Conservation (phyloP, 2,113 vertebrate species). For the Reinhardtius hippoglossoides region DNA sequence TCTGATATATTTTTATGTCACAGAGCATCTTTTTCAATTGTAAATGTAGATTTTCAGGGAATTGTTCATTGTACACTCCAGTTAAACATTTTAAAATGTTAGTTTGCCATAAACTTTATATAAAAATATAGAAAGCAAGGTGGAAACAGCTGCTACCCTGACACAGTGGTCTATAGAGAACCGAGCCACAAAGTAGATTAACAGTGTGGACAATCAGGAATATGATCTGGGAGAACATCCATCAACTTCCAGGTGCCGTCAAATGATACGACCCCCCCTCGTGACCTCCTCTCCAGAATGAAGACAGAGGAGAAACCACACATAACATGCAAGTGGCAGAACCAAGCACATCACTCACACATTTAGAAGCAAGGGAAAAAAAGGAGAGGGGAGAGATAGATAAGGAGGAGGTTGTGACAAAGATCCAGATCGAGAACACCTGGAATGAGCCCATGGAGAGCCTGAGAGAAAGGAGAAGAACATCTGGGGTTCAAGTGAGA, state of each 20-base stretch:
- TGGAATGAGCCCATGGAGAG: too few species aligned
- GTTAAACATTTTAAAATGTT: not conserved
- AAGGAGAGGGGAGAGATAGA: not conserved
- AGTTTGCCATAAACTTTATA: too few species aligned
- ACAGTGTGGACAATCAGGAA: not conserved
- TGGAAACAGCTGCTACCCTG: too few species aligned
- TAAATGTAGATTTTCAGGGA: too few species aligned
- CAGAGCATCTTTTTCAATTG: not conserved
- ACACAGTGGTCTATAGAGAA: not conserved
- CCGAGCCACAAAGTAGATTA: not conserved
- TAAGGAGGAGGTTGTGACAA: not conserved
- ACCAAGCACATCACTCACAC: not conserved
- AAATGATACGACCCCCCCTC: not conserved
- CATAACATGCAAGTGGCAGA: not conserved
- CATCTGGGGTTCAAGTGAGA: not conserved
- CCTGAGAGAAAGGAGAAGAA: not conserved
- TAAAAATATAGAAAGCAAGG: too few species aligned
- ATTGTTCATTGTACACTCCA: not conserved
- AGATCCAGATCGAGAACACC: not conserved
- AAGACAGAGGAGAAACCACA: not conserved
- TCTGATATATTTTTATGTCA: not conserved
- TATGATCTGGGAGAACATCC: not conserved
- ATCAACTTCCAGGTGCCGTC: not conserved
- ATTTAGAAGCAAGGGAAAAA: not conserved
- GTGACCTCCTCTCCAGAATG: not conserved